A percentile compares a stretch with the other conserved stretches of the same genome.
These are phyloP conservation scores for Psittacula cyanocephala DNA, from an alignment of 2,113 vertebrate species.

Conservation along the genomic window DNA sequence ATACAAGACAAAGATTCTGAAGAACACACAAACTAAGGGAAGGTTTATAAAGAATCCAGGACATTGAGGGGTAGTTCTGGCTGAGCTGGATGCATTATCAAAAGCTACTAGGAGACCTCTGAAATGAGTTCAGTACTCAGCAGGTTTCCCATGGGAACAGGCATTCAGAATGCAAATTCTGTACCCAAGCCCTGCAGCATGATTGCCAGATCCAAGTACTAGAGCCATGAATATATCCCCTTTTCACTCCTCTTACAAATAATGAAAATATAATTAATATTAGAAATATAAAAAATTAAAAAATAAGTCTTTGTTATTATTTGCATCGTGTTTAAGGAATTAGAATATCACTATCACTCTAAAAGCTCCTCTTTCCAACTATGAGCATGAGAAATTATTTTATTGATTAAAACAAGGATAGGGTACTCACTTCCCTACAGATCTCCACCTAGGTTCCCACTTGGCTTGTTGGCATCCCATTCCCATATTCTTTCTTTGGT, in stretches of 20 bases:
- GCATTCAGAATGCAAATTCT: constrained; percentile 32
- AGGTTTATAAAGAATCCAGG: neutral
- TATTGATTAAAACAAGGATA: neutral
- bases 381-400: neutral
- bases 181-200: neutral
- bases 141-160: constrained; percentile 48
- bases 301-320: neutral
- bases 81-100: neutral
- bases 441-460: neutral
- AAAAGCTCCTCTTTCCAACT: neutral
- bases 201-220: neutral
- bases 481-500: neutral
- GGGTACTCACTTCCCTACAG: neutral
- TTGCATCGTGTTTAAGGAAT: neutral
- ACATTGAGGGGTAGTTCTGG: neutral
- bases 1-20: neutral
- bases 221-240: neutral
- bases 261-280: neutral
- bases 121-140: neutral
- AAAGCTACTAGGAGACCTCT: neutral
- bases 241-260: neutral
- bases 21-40: neutral
- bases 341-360: neutral
- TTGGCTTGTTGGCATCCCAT: neutral
- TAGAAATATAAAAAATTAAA: neutral